phyloP scores from a whole-genome alignment of 2,888 invertebrate species.

The Lottia scabra region DNA sequence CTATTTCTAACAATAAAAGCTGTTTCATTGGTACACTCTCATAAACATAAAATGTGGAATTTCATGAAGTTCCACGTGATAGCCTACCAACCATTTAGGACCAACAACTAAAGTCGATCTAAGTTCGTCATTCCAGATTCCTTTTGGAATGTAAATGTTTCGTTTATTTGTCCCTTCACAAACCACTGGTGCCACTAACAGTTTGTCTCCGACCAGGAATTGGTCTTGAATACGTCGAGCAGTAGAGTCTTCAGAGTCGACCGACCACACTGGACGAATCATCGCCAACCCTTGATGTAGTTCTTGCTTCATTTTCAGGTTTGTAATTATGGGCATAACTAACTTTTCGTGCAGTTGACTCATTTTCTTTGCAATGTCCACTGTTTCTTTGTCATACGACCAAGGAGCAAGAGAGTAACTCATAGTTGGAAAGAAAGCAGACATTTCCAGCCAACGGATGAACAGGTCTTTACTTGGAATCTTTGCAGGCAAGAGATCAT shows the following conservation, averaged over 20 bases:
- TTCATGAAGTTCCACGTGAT: conserved; percentile 31
- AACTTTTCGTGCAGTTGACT: conserved; percentile 21
- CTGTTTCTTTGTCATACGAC: conserved; percentile 79
- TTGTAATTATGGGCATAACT: conserved; percentile 8
- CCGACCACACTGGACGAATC: conserved; percentile 58
- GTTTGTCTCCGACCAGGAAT: conserved; percentile 51
- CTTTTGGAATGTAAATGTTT: conserved; percentile 54
- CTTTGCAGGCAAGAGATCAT: neutral
- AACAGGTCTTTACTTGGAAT: conserved; percentile 68
- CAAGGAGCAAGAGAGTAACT: conserved; percentile 89
- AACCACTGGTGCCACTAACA: conserved; percentile 60
- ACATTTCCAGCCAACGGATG: conserved; percentile 85
- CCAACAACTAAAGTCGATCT: conserved; percentile 37
- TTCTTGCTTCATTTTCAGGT: conserved; percentile 78
- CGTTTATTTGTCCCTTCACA: conserved; percentile 43
- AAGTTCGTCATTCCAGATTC: conserved; percentile 81
- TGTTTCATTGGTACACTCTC: conserved; percentile 19
- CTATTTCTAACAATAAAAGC: too few relatives aligned
- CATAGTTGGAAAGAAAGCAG: conserved; percentile 90
- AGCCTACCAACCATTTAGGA: conserved; percentile 34
- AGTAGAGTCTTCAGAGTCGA: conserved; percentile 39
- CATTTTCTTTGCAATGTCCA: conserved; percentile 30
- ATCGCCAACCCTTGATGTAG: conserved; percentile 75
- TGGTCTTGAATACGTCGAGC: conserved; percentile 48
- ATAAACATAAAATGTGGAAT: conserved; percentile 39